phyloP scores from a whole-genome alignment of 2,888 invertebrate species.

The Noctuana brunneofusca region DNA sequence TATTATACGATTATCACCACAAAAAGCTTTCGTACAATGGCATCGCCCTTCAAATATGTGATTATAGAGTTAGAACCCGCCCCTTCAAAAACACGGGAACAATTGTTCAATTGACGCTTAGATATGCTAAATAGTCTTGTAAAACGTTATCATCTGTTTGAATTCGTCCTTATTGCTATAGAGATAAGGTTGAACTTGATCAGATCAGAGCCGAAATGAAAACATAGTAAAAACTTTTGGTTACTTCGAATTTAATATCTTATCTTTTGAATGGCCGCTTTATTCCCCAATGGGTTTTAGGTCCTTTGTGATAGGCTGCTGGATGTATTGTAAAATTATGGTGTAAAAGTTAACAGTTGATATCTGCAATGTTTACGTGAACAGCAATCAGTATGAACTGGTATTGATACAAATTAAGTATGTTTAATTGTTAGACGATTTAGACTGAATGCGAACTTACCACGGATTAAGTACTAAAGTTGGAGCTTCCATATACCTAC shows the following conservation, averaged over 20 bases:
- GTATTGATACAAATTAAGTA: no score
- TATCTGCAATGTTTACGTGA: neutral
- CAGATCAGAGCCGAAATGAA: neutral
- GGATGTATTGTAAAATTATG: neutral
- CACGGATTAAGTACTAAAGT: no score
- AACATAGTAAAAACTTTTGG: conserved; percentile 26
- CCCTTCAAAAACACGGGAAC: conserved; percentile 37
- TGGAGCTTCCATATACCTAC: no score
- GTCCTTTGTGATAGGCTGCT: conserved; percentile 15
- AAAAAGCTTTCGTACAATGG: conserved; percentile 46
- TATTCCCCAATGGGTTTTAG: conserved; percentile 23
- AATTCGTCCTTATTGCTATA: neutral
- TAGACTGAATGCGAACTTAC: no score
- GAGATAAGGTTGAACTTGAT: conserved; percentile 3
- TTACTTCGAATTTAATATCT: conserved; percentile 37
- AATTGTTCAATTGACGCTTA: conserved; percentile 40
- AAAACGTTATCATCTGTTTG: conserved; percentile 25
- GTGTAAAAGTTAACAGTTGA: neutral
- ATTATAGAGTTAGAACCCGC: conserved; percentile 43
- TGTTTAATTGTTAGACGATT: no score
- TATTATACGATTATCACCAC: conserved; percentile 49
- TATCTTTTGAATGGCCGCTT: conserved; percentile 35
- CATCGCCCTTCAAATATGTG: conserved; percentile 43
- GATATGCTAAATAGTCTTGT: conserved; percentile 44
- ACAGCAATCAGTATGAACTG: no score